Evolutionary conservation across 2,888 invertebrate species (phyloP), one percentile per base, ranked within the genome.

Genomic region (Patella pellucida): DNA sequence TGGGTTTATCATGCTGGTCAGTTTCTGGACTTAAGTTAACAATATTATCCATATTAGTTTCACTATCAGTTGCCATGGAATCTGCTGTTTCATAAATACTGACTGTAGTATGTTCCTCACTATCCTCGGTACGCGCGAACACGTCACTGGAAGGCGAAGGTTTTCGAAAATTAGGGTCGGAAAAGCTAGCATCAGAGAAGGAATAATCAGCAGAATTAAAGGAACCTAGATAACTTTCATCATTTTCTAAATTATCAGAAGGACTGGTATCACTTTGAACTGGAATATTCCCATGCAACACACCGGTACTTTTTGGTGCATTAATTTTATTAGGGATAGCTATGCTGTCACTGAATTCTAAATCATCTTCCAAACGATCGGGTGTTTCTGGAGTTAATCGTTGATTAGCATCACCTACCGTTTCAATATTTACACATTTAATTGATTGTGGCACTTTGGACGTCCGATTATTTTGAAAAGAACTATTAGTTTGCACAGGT

Each of bases 241-340:
- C 85, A 56, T 82, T 82, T 67, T 86, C 85, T 23, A 87, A 79
- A 77, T 85, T 86, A 74, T 87, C 87, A 9, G 87, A 86, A 16
- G 86, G 86, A 81, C 86, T 86, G 15, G 86, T 85, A 78, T 87
- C 87, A 52, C 84, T 85, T 74, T 85, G 83, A 82, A 84, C 83
- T 16, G 78, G 75, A 14, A 23, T 23, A 62, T 62, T 62, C 23
- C 62, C 62, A 62, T 71, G 68, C 51, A 69, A 52, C 54, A 76
- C 73, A 51, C 69, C n/a, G 80, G 78, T n/a, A 80, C 78, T 31
- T 78, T 79, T 27, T 77, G 79, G 70, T 52, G 54, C 51, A 68
- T 27, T 68, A 69, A 19, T 68, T 23, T 62, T 31, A n/a, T n/a
- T 71, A 15, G 23, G 51, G 41, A 50, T 69, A 69, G 85, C 85